Base-by-base conservation (phyloP, 2,888 invertebrate genomes). In the Psylliodes chrysocephalus region DNA sequence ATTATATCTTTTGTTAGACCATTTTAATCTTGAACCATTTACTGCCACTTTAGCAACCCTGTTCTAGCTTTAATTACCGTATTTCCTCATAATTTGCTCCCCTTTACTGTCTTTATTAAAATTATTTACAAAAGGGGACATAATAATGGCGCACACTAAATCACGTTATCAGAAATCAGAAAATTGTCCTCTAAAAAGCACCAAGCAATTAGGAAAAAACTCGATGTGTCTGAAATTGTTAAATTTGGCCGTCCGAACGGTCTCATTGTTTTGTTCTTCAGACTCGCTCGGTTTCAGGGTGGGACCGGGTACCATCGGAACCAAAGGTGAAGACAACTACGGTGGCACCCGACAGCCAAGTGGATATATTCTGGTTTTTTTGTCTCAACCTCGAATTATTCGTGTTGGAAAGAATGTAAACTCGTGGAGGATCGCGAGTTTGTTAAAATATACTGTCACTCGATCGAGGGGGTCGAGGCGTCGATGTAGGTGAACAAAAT, bases 351-450 rank as follows among this genome's bases (percentile, higher is more conserved):
- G 78, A 79, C 77, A 78, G 77, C 76, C 68, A 71, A 74, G 72
- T 71, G 74, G 77, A 77, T 75, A 74, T 74, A 77, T 80, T 79
- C 79, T 75, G 78, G 78, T 80, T 81, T 79, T 80, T 78, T 38
- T 51, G 42, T 59, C 33, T 74, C 73, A 62, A 54, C 64, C 35
- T 77, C 81, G 81, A 81, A 81, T 81, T 81, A 82, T 82, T 80
- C 79, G 80, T 81, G 80, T 80, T 79, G 77, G 77, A 74, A 71
- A 74, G 78, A 80, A 80, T 80, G 81, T 81, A 78, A 79, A 80
- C 79, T 76, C 77, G 73, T 75, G 76, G 76, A 75, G 71, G 74
- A 75, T 78, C 79, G 78, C 59, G 40, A 40, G 49, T 51, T 49
- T 44, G 59, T 59, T 65, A 63, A 61, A 64, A 76, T 59, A 59